These are phyloP conservation scores for Acanthaster planci DNA, from an alignment of 35 echinoderm and acorn worm species.

Conservation along the genomic window DNA sequence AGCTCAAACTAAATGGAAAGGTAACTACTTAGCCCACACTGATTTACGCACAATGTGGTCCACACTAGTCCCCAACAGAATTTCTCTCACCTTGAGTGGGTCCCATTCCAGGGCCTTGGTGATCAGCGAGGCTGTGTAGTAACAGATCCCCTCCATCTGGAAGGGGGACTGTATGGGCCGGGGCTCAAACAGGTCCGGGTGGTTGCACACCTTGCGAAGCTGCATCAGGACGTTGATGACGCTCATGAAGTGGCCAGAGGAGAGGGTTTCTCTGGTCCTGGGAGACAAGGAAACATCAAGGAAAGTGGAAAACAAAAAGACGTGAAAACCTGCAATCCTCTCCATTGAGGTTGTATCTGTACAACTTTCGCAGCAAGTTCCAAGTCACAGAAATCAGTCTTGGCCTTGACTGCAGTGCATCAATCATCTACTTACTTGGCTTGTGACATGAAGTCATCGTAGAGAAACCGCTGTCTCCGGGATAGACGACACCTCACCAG, in stretches of 20 bases:
- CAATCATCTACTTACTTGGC: slow-evolving; percentile 68
- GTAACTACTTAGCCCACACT: no score
- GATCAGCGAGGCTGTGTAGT: slow-evolving; percentile 81
- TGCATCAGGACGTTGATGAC: slow-evolving; percentile 99
- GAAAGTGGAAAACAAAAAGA: background rate
- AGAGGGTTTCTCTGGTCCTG: slow-evolving; percentile 96
- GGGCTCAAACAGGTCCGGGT: slow-evolving; percentile 93
- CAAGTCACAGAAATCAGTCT: background rate
- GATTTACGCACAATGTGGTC: no score
- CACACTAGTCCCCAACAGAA: no score
- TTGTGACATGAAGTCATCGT: slow-evolving; percentile 97
- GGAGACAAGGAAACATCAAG: background rate
- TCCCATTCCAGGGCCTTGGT: slow-evolving; percentile 76
- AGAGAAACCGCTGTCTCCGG: slow-evolving; percentile 90
- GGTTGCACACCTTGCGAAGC: slow-evolving; percentile 97
- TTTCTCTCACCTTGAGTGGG: slow-evolving; percentile 77
- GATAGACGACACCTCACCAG: slow-evolving; percentile 90
- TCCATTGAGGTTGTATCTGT: no score
- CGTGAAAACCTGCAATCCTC: background rate
- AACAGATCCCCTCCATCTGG: slow-evolving; percentile 76
- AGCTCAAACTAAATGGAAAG: no score
- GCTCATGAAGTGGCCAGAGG: slow-evolving; percentile 95
- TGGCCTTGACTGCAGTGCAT: background rate
- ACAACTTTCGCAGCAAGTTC: background rate
- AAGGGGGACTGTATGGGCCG: slow-evolving; percentile 82